Conservation (phyloP, 1,140 invertebrate genomes). For the Conus betulinus region DNA sequence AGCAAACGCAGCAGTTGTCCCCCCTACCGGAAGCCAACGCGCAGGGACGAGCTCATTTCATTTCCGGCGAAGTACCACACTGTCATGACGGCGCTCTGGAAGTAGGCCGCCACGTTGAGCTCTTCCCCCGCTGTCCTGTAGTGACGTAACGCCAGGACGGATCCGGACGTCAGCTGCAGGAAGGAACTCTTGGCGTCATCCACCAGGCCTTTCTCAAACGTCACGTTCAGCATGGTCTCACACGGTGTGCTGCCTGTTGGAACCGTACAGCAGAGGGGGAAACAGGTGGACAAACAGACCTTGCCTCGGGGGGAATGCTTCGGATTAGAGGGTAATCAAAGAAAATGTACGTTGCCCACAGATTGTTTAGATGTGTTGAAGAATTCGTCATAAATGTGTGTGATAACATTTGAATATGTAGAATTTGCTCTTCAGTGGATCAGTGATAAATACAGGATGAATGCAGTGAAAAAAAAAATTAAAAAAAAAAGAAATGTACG, state of each 20-base stretch:
- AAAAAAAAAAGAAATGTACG: no score
- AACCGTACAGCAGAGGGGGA: background rate
- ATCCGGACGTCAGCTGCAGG: conserved; percentile 38
- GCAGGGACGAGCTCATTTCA: conserved; percentile 47
- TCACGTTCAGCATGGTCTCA: conserved; percentile 56
- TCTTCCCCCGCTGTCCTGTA: background rate
- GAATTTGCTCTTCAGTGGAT: no score
- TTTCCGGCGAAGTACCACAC: conserved; percentile 57
- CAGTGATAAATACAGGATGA: no score
- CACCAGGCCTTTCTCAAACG: conserved; percentile 49
- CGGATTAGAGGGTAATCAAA: background rate
- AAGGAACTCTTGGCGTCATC: conserved; percentile 51
- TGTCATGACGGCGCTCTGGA: conserved; percentile 40
- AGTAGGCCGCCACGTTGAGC: conserved; percentile 45
- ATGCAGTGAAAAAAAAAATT: no score
- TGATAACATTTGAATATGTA: no score
- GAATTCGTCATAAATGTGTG: no score
- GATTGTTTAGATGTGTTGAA: no score
- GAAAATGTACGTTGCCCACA: no score
- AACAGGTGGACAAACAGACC: background rate
- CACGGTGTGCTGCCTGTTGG: conserved; percentile 48
- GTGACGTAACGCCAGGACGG: conserved; percentile 18
- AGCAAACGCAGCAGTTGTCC: no score
- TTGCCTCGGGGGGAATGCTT: background rate
- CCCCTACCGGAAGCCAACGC: conserved; percentile 36